phyloP scores from a whole-genome alignment of 1,140 invertebrate species.

The Forficula auricularia region DNA sequence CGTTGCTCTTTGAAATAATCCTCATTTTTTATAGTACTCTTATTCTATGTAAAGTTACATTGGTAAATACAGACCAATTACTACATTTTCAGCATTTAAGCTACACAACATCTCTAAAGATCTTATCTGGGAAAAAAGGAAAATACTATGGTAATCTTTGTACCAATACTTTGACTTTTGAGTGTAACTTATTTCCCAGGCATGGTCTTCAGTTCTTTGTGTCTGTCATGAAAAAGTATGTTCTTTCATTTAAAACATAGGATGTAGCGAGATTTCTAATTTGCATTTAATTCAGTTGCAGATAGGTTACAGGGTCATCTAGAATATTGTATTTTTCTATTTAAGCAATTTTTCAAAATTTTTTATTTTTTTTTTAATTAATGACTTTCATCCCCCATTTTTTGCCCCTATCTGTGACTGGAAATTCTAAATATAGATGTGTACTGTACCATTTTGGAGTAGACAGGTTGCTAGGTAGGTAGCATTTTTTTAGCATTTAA shows the following conservation, averaged over 20 bases:
- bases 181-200: conserved; percentile 9
- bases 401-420: too few species aligned
- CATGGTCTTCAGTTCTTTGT: conserved; percentile 9
- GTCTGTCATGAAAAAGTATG: background rate
- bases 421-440: too few species aligned
- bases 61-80: conserved; percentile 4
- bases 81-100: conserved; percentile 13
- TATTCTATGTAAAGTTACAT: too few species aligned
- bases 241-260: conserved; percentile 2
- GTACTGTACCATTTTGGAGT: too few species aligned
- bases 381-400: too few species aligned
- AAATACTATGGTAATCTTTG: conserved; percentile 9
- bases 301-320: background rate
- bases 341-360: too few species aligned
- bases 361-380: too few species aligned
- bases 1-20: too few species aligned
- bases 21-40: too few species aligned
- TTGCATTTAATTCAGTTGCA: background rate
- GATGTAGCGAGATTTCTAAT: conserved; percentile 2
- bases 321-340: too few species aligned
- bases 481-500: too few species aligned
- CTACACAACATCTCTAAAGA: conserved; percentile 9
- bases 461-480: too few species aligned
- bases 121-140: conserved; percentile 10
- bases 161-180: conserved; percentile 2